Evolutionary conservation across 1,140 invertebrate species (phyloP), one percentile per base, ranked within the genome.

Genomic region (Heliconius congener): DNA sequence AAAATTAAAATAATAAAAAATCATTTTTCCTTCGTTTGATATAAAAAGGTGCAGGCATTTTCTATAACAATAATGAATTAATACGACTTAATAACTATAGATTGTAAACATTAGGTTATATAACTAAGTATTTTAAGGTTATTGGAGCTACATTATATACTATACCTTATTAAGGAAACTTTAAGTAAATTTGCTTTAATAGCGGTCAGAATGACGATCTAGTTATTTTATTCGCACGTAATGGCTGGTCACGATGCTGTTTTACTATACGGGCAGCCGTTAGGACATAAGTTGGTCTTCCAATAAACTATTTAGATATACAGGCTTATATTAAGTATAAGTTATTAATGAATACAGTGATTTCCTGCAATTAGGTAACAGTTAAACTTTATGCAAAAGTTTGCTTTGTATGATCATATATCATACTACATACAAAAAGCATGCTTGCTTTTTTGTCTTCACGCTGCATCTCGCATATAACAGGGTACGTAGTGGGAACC

Each of bases 221-320:
- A 72, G 76, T 77, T 72, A 70, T 55, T 77, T 77, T 71, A 70
- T 77, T 27, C 34, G 46, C 23, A 77, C 70, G 42, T 71, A 77
- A 77, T 71, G 50, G 50, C 66, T 13, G 66, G 50, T 71, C 37
- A 76, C 71, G 42, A 71, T 71, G 37, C 66, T 73, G 66, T 73
- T 77, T 73, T 39, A 27, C 77, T 46, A 34, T 18, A 27, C 16
- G 5, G 9, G 11, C 34, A 50, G 30, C 52, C 52, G 71, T 73
- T 71, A 78, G 37, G 5, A 71, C 19, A 39, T 71, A 34, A 71
- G 18, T 60, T 60, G 37, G 9, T 66, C 11, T 66, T 16, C 9
- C n/a, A 13, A 60, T 60, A 60, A 60, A 60, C 9, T 60, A 60
- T 23, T 1, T 60, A 60, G 57, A n/a, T 60, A n/a, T 27, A 60